Evolutionary conservation across 2,113 vertebrate species (phyloP).

Genomic region (Oncorhynchus nerka): DNA sequence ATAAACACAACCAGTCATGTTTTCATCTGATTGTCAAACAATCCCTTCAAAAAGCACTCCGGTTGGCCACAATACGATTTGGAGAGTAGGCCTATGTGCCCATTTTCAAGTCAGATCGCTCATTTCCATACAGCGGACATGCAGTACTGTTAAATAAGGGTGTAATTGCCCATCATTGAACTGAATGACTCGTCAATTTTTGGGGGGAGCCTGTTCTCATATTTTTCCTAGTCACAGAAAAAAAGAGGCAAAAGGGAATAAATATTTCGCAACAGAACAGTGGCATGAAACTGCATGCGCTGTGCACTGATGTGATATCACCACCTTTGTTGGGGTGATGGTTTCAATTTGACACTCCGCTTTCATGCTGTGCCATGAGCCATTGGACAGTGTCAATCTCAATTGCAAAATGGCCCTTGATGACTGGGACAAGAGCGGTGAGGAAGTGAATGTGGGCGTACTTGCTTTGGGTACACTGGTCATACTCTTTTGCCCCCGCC

Average conservation of each 20-base stretch:
- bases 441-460: neutral
- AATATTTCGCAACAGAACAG: neutral
- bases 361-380: neutral
- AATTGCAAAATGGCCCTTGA: conserved; percentile 1
- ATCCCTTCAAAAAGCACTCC: too few relatives aligned
- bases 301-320: neutral
- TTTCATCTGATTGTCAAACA: too few relatives aligned
- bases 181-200: neutral
- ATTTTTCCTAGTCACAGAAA: neutral
- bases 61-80: too few relatives aligned
- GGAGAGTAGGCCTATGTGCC: too few relatives aligned
- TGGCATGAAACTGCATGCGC: neutral
- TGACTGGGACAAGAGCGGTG: neutral
- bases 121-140: too few relatives aligned
- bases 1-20: too few relatives aligned
- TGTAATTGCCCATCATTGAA: neutral
- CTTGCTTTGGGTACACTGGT: neutral
- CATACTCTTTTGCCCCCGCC: neutral
- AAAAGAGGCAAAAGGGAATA: neutral
- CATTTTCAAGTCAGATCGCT: too few relatives aligned
- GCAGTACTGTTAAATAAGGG: too few relatives aligned
- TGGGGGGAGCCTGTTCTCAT: neutral
- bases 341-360: neutral
- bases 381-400: neutral
- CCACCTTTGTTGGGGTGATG: neutral